Conservation (phyloP, 2,888 invertebrate species). For the Tryphoninae sp. region DNA sequence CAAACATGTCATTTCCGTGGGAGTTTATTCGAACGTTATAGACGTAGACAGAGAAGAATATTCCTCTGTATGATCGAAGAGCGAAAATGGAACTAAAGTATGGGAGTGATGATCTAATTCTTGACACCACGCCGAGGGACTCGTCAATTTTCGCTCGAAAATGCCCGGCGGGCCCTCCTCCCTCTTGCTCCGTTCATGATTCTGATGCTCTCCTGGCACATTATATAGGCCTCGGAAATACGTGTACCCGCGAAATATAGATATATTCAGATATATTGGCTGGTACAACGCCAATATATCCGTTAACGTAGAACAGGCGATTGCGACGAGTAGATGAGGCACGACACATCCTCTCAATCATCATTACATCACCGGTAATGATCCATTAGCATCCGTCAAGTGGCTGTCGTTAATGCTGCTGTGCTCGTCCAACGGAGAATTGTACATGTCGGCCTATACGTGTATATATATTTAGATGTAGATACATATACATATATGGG, state of each 20-base stretch:
- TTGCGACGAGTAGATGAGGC: conserved; percentile 54
- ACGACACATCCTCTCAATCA: conserved; percentile 76
- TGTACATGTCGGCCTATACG: conserved; percentile 20
- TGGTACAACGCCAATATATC: conserved; percentile 33
- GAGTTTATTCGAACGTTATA: conserved; percentile 36
- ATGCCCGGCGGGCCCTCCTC: conserved; percentile 29
- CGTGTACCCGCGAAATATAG: not conserved
- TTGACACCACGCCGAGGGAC: conserved; percentile 45
- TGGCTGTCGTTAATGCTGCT: conserved; percentile 75
- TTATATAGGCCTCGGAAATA: conserved; percentile 10
- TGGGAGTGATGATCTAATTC: conserved; percentile 53
- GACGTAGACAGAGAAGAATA: conserved; percentile 29
- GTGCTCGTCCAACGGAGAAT: conserved; percentile 55
- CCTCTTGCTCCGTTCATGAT: conserved; percentile 27
- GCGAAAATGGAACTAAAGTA: conserved; percentile 38
- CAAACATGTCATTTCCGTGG: conserved; percentile 21
- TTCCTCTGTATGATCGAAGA: conserved; percentile 2
- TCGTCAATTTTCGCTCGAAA: conserved; percentile 47
- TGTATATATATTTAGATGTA: conserved; percentile 5
- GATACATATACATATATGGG: conserved; percentile 14
- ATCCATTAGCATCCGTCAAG: conserved; percentile 78
- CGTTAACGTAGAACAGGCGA: conserved; percentile 47
- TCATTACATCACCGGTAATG: conserved; percentile 77
- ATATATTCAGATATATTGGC: conserved; percentile 20
- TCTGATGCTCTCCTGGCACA: conserved; percentile 24